Evolutionary conservation across 2,797 vertebrate genomes (phyloP).

Genomic region (Sebastes ruberrimus): DNA sequence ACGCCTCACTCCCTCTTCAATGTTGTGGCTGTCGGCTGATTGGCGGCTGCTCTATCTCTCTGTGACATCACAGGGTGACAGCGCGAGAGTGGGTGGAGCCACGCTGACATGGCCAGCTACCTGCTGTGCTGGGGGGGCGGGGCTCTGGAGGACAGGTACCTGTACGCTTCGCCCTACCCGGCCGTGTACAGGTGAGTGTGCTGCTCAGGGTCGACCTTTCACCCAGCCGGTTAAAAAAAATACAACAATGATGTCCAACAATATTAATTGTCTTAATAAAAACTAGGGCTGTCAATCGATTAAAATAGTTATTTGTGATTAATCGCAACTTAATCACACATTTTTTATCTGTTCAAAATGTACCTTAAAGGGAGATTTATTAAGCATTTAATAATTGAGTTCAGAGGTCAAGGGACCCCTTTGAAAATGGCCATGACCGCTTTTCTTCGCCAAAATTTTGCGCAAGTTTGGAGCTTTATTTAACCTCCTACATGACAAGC

Average conservation of each 20-base stretch:
- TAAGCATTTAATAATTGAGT: fast-evolving
- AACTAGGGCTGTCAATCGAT: no score
- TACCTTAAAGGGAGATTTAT: no score
- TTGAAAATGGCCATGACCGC: fast-evolving
- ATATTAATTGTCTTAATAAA: no score
- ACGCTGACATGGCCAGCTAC: slow-evolving; percentile 69
- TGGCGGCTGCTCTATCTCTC: slow-evolving; percentile 8
- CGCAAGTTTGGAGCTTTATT: no score
- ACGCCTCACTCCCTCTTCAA: background rate
- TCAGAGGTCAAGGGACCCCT: no score
- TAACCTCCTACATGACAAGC: fast-evolving
- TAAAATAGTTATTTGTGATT: no score
- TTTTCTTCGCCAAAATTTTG: no score
- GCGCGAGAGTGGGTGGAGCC: slow-evolving; percentile 43
- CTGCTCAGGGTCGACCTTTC: no score
- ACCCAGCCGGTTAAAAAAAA: no score
- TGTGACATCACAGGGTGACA: slow-evolving; percentile 24
- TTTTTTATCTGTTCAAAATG: no score
- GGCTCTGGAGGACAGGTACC: slow-evolving; percentile 78
- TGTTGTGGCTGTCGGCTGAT: slow-evolving; percentile 12
- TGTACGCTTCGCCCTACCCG: slow-evolving; percentile 72
- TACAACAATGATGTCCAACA: no score
- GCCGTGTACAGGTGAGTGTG: slow-evolving; percentile 79
- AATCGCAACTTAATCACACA: no score
- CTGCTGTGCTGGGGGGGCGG: slow-evolving; percentile 83